phyloP scores from a whole-genome alignment of 2,113 vertebrate species.

The Nerophis lumbriciformis region DNA sequence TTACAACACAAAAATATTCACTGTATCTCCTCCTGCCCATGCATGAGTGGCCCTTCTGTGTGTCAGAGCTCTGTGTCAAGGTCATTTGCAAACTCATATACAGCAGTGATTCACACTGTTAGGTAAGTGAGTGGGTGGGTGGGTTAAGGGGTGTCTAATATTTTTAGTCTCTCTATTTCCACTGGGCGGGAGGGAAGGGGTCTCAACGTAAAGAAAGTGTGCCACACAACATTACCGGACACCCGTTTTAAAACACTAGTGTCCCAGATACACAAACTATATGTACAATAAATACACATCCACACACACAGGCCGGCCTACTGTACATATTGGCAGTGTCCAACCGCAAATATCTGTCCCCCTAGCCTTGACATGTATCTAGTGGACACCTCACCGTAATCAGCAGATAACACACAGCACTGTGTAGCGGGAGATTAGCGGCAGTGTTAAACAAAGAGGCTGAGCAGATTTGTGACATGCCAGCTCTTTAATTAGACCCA shows the following conservation, averaged over 20 bases:
- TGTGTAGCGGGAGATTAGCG: conserved; percentile 52
- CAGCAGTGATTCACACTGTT: conserved; percentile 60
- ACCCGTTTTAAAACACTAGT: neutral
- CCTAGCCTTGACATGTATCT: conserved; percentile 41
- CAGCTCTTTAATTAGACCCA: conserved; percentile 61
- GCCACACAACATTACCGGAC: neutral
- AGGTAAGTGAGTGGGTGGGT: conserved; percentile 64
- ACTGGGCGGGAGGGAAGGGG: conserved; percentile 1
- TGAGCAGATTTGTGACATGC: conserved; percentile 46
- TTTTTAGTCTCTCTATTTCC: conserved; percentile 54
- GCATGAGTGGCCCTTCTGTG: conserved; percentile 9
- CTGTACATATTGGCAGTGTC: conserved; percentile 19
- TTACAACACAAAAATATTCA: neutral
- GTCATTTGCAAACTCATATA: conserved; percentile 54
- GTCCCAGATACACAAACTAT: neutral
- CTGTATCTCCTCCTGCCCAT: neutral
- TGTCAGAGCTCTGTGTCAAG: conserved; percentile 51
- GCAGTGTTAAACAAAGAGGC: conserved; percentile 61
- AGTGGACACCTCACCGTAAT: conserved; percentile 39
- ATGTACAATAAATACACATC: neutral
- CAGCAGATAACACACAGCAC: conserved; percentile 28
- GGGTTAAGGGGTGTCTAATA: conserved; percentile 41
- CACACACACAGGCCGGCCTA: neutral
- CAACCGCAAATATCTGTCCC: conserved; percentile 34
- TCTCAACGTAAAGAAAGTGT: neutral